Base-by-base conservation (phyloP, 2,797 vertebrate genomes). In the Parotocinclus haroldoi region DNA sequence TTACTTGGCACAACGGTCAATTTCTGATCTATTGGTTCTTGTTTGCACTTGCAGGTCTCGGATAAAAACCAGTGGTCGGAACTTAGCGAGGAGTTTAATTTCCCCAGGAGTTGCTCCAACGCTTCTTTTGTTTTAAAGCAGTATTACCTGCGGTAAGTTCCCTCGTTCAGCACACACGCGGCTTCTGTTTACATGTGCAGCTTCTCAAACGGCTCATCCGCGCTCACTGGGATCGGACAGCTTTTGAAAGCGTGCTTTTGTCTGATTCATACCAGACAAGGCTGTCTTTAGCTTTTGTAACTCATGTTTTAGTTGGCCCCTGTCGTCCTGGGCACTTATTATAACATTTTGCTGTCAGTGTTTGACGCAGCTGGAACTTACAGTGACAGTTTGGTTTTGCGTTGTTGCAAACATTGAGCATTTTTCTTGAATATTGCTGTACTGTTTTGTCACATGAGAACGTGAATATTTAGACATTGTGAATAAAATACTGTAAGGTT, bases 61-160 rank as follows among this genome's bases (percentile, higher is more conserved):
- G 97, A 99, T 86, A 98, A 95, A 91, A 98, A 98, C 90, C 96
- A 96, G 84, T 99, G 96, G 97, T 89, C 88, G 81, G 96, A 98
- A 83, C 94, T 98, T 75, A 93, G 91, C 78, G 97, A 99, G 81
- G 96, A 98, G 82, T 98, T 99, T 89, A 92, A 96, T 91, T 98
- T 99, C 85, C 96, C 95, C 73, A 93, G 92, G 92, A 95, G 94
- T 90, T 99, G 97, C 85, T 96, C 97, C 82, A 99, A 99, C 77
- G 95, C 96, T 88, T 95, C 96, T 87, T 99, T 99, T 88, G 97
- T 95, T 93, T 92, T 99, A 90, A 98, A 98, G 93, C 97, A 98
- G 93, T 99, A 97, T 95, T 99, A 99, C 92, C 94, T 99, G 90
- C 93, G 96, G 97, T 99, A 87, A 98, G 96, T 94, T 77, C 75